Evolutionary conservation across 2,113 vertebrate species (phyloP), one percentile per base, ranked within the genome.

Genomic region (Eleginops maclovinus): DNA sequence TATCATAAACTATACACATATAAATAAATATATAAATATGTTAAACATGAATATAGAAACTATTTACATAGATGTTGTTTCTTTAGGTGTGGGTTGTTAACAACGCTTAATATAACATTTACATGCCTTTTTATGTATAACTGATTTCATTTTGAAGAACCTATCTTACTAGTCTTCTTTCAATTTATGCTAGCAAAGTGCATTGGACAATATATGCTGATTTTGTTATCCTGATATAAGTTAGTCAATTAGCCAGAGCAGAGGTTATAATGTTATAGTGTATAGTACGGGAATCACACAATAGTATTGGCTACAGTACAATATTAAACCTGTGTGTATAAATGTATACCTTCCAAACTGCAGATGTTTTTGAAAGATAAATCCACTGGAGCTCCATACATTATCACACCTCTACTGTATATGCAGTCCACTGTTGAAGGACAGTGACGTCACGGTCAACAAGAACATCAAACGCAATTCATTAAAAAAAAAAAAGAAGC

Each of bases 311-410:
- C 31, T 31, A 31, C 13, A 61, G 36, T 21, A 55, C 1, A 1
- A 41, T 4, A 4, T 26, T 13, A 54, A 51, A 15, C 0, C 11
- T 31, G 1, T 5, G 0, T 21, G 44, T 70, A 72, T 63, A 0
- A 41, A 12, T 54, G 4, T 14, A 62, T 76, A 91, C 91, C 91
- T 88, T 70, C 47, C 72, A 91, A 58, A n/a, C 43, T 77, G 76
- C 22, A 70, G 80, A 91, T 82, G 13, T 75, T 28, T 84, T 86
- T 91, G 59, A 92, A 91, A 46, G 89, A 91, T 46, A 92, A 84
- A 85, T 92, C 89, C 65, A 91, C 88, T 3, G 91, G 91, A 47
- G 89, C 66, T 16, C 75, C 82, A 17, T n/a, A 62, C 91, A 91
- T 92, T 9, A 22, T 83, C n/a, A n/a, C 22, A 72, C 53, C 72